Evolutionary conservation across 2,888 invertebrate genomes (phyloP).

Genomic region (Celastrina argiolus): DNA sequence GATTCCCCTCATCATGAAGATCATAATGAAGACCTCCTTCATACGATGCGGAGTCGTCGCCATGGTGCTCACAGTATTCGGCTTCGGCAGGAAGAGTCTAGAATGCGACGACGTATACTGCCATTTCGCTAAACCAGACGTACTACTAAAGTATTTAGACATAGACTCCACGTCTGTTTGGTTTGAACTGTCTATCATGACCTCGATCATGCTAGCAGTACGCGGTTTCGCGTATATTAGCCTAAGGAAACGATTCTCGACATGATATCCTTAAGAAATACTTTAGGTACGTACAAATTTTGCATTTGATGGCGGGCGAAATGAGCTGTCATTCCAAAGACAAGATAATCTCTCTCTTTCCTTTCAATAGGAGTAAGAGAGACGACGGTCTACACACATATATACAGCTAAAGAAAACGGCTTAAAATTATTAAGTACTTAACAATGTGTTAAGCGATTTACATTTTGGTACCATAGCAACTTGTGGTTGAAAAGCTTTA

Average conservation of each 20-base stretch:
- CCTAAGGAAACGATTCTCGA: conserved; percentile 73
- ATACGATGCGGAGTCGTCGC: conserved; percentile 82
- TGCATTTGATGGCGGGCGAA: not conserved
- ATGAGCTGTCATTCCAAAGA: not conserved
- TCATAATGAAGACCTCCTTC: conserved; percentile 81
- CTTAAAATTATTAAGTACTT: not conserved
- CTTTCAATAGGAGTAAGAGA: not conserved
- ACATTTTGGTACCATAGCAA: too few species aligned
- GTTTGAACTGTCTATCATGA: conserved; percentile 73
- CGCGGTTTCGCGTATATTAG: conserved; percentile 77
- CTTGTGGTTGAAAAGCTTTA: not conserved
- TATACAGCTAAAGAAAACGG: not conserved
- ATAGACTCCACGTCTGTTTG: conserved; percentile 77
- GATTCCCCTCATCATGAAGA: conserved; percentile 79
- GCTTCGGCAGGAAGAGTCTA: conserved; percentile 76
- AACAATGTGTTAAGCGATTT: not conserved
- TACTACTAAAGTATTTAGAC: conserved; percentile 78
- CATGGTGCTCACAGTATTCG: conserved; percentile 80
- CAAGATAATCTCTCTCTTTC: not conserved
- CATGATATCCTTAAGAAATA: conserved; percentile 43
- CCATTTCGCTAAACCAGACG: conserved; percentile 81
- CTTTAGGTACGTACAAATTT: conserved; percentile 3
- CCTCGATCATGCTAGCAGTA: conserved; percentile 75
- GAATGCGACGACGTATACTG: conserved; percentile 80
- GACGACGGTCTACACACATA: not conserved